Evolutionary conservation across 2,113 vertebrate genomes (phyloP).

Genomic region (Cacatua alba): DNA sequence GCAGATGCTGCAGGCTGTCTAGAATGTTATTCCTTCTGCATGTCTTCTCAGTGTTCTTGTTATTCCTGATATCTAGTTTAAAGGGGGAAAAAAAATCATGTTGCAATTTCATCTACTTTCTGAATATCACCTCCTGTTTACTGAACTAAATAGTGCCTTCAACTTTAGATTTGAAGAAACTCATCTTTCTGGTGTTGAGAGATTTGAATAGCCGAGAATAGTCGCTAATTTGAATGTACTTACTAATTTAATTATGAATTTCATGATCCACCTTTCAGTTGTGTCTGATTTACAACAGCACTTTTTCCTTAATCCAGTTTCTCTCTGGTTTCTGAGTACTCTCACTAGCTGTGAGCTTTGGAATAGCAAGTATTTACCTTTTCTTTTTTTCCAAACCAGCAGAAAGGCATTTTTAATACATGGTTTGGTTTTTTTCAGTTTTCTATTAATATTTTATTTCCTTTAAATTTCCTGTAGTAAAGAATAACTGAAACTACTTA

Average conservation of each 20-base stretch:
- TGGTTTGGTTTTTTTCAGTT: not conserved
- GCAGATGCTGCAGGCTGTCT: not conserved
- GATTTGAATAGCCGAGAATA: not conserved
- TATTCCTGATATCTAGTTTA: not conserved
- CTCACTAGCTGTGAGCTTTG: not conserved
- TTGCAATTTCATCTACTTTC: not conserved
- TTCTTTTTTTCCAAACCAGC: not conserved
- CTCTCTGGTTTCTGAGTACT: not conserved
- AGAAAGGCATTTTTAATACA: not conserved
- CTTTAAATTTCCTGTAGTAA: not conserved
- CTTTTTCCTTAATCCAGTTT: not conserved
- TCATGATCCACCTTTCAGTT: not conserved
- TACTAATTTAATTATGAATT: not conserved
- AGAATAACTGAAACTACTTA: not conserved
- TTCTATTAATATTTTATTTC: not conserved
- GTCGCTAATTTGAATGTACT: not conserved
- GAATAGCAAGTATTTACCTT: not conserved
- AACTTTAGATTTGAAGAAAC: not conserved
- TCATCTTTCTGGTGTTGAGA: not conserved
- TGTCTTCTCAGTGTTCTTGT: not conserved
- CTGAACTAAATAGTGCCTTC: not conserved
- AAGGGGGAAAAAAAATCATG: not conserved
- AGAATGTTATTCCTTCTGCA: not conserved
- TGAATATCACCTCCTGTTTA: not conserved
- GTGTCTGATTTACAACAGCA: not conserved